phyloP scores from a whole-genome alignment of 2,888 invertebrate species.

The Nesidiocoris tenuis region DNA sequence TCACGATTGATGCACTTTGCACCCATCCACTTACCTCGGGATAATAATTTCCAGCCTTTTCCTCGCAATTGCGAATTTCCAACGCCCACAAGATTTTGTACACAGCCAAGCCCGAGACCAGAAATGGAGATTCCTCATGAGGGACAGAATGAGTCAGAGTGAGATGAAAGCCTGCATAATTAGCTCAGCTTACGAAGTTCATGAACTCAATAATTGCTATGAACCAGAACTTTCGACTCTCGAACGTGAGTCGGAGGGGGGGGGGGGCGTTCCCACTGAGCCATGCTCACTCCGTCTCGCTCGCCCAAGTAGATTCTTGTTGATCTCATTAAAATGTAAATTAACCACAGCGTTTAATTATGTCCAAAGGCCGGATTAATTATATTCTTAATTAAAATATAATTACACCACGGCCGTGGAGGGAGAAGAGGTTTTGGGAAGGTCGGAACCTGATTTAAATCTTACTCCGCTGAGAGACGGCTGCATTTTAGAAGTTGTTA shows the following conservation, averaged over 20 bases:
- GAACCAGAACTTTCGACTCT: conserved; percentile 36
- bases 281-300: neutral
- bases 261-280: neutral
- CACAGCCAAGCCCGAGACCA: neutral
- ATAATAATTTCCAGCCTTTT: too few species aligned
- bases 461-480: conserved; percentile 29
- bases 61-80: too few species aligned
- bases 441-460: conserved; percentile 46
- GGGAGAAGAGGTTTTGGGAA: neutral
- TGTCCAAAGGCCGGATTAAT: conserved; percentile 49
- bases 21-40: too few species aligned
- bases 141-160: neutral
- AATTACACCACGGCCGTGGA: conserved; percentile 43
- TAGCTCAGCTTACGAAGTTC: conserved; percentile 38
- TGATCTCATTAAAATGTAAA: conserved; percentile 49
- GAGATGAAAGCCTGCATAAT: conserved; percentile 24
- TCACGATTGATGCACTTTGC: too few species aligned
- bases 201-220: conserved; percentile 39
- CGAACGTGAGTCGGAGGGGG: neutral
- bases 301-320: conserved; percentile 41
- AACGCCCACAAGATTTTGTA: neutral
- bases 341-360: conserved; percentile 48
- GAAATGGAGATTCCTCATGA: neutral
- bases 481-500: conserved; percentile 11
- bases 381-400: conserved; percentile 49